Evolutionary conservation across 2,888 invertebrate genomes (phyloP).

Genomic region (Patella ulyssiponensis): DNA sequence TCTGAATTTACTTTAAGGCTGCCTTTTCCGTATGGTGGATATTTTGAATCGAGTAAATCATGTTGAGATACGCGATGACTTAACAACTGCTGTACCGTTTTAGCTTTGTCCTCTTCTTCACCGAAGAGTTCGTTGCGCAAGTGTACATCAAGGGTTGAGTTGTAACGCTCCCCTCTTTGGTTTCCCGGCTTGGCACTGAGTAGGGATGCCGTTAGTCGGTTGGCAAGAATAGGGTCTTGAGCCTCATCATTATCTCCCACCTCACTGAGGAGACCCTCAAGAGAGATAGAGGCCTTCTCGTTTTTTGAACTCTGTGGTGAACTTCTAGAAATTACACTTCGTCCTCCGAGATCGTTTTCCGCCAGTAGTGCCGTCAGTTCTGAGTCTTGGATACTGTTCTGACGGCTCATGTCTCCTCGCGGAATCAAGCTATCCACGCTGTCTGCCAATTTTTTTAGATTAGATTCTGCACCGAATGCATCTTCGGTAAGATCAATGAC

Average conservation of each 20-base stretch:
- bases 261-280: slow-evolving; percentile 62
- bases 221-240: slow-evolving; percentile 49
- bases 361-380: slow-evolving; percentile 42
- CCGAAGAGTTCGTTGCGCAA: slow-evolving; percentile 19
- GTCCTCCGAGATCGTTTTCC: slow-evolving; percentile 17
- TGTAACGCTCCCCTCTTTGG: slow-evolving; percentile 12
- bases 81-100: slow-evolving; percentile 12
- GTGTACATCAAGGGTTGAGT: slow-evolving; percentile 15
- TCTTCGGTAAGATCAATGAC: slow-evolving; percentile 63
- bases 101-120: slow-evolving; percentile 14
- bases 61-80: not conserved
- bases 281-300: slow-evolving; percentile 68
- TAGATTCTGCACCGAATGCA: slow-evolving; percentile 50
- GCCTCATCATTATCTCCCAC: slow-evolving; percentile 62
- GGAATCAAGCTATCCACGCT: slow-evolving; percentile 49
- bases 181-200: slow-evolving; percentile 8
- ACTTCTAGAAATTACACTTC: slow-evolving; percentile 21
- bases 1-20: slow-evolving; percentile 13
- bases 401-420: slow-evolving; percentile 25
- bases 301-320: slow-evolving; percentile 57
- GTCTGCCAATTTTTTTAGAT: slow-evolving; percentile 56
- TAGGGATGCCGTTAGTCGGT: slow-evolving; percentile 19
- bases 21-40: not conserved
- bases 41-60: slow-evolving; percentile 21
- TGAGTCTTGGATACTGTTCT: slow-evolving; percentile 44